Conservation (phyloP, 2,888 invertebrate genomes). For the Amorpha juglandis region DNA sequence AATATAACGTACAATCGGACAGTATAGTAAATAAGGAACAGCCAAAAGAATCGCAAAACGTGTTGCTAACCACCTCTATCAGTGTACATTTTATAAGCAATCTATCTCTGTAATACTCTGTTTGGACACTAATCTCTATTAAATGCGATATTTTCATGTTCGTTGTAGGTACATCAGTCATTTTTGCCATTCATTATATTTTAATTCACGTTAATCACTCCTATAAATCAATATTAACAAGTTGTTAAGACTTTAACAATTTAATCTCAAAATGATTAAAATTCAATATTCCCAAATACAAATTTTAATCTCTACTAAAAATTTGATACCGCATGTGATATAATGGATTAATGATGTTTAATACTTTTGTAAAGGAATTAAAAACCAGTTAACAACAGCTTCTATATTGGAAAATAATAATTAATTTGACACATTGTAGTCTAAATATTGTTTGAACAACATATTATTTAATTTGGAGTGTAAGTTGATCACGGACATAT, state of each 20-base stretch:
- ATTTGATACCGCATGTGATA: slow-evolving; percentile 10
- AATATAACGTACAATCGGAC: no score
- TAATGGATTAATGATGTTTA: background rate
- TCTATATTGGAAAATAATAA: background rate
- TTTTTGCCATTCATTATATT: background rate
- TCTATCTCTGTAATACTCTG: background rate
- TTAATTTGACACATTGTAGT: background rate
- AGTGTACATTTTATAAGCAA: background rate
- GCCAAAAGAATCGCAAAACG: no score
- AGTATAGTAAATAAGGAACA: no score
- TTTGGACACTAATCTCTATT: background rate
- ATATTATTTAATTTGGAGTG: background rate
- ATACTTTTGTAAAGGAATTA: background rate
- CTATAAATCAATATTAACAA: slow-evolving; percentile 12
- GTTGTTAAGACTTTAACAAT: slow-evolving; percentile 8
- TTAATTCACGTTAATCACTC: background rate
- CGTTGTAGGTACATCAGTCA: background rate
- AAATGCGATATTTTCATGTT: background rate
- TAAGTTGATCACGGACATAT: no score
- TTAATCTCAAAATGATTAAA: slow-evolving; percentile 1
- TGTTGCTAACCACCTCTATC: background rate
- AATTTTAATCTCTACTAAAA: background rate
- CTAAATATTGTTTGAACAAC: background rate
- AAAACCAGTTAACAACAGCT: background rate
- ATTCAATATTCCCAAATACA: background rate